Conservation (phyloP, 1,140 invertebrate species). For the Trypoxylus dichotomus region DNA sequence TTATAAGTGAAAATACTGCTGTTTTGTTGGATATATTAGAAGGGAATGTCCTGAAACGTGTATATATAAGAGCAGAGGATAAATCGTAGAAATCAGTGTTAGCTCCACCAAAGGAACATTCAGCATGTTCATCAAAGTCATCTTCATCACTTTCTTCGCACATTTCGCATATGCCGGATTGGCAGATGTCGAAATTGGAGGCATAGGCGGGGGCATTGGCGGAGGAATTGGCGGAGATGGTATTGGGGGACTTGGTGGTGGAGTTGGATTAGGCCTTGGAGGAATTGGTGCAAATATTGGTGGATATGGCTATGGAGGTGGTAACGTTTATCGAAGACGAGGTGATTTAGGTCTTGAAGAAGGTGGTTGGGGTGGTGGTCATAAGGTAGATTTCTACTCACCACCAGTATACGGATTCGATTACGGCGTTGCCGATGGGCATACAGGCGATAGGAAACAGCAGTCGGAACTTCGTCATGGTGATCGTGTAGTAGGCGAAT, state of each 20-base stretch:
- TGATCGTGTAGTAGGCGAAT: constrained; percentile 56
- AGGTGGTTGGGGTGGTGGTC: not conserved
- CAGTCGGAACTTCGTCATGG: constrained; percentile 57
- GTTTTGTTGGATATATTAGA: not conserved
- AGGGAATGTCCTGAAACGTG: not conserved
- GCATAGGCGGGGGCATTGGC: not conserved
- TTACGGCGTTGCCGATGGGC: constrained; percentile 52
- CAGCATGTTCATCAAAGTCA: not conserved
- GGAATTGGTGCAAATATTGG: too few relatives aligned
- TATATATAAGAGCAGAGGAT: not conserved
- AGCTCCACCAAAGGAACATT: not conserved
- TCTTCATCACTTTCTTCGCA: not conserved
- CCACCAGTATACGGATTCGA: constrained; percentile 53
- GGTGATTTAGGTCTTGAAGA: too few relatives aligned
- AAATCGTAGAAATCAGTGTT: not conserved
- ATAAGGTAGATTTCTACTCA: constrained; percentile 34
- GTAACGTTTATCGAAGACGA: not conserved
- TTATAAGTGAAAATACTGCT: not conserved
- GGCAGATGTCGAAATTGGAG: not conserved
- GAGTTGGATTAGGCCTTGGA: not conserved
- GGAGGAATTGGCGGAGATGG: not conserved
- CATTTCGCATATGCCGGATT: not conserved
- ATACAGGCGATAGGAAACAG: constrained; percentile 55
- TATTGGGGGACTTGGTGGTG: not conserved
- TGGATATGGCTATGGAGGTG: not conserved